phyloP scores from a whole-genome alignment of 64 coral and sea anemone species.

The Exaiptasia diaphana region DNA sequence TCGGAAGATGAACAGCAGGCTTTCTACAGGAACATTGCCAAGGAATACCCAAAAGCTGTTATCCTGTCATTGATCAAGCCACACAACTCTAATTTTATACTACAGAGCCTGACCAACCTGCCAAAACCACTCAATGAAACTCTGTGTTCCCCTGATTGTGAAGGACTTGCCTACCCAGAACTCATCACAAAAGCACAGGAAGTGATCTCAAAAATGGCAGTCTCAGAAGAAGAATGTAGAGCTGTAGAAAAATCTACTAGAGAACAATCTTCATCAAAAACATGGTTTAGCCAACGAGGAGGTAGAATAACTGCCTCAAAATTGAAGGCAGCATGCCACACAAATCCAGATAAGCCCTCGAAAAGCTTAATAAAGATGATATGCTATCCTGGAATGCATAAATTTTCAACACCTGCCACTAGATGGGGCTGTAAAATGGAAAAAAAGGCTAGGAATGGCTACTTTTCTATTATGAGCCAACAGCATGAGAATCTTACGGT shows the following conservation, averaged over 20 bases:
- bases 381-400: constrained; percentile 60
- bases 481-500: constrained; percentile 41
- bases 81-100: background rate
- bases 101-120: background rate
- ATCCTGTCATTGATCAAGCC: too few species aligned
- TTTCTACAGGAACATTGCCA: too few species aligned
- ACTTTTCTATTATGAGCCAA: background rate
- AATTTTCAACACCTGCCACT: constrained; percentile 54
- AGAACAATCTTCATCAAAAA: constrained; percentile 21
- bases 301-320: constrained; percentile 59
- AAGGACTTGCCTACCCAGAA: background rate
- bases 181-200: background rate
- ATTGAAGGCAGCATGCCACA: constrained; percentile 28
- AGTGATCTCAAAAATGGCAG: background rate
- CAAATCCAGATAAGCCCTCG: constrained; percentile 43
- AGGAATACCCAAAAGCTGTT: too few species aligned
- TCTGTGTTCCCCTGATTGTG: background rate
- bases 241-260: constrained; percentile 47
- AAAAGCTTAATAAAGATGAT: constrained; percentile 56
- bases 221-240: constrained; percentile 2
- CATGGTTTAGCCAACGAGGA: constrained; percentile 46
- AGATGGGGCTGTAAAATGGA: constrained; percentile 4
- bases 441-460: constrained; percentile 11
- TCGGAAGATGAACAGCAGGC: too few species aligned
- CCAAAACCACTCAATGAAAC: background rate